Evolutionary conservation across 2,888 invertebrate genomes (phyloP).

Genomic region (Rambutsinella grinnellia): DNA sequence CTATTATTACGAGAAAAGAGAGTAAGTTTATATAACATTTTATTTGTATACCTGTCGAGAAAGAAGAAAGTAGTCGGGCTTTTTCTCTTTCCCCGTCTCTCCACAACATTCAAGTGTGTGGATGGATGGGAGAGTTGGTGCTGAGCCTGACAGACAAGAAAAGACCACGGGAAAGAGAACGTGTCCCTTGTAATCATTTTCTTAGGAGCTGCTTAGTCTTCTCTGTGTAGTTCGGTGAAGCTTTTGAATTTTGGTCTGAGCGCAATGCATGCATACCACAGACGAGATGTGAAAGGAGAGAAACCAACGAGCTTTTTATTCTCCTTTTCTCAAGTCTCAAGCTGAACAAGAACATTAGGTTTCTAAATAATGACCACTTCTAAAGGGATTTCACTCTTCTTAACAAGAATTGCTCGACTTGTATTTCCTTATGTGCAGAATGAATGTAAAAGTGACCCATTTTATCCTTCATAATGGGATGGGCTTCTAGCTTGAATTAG

Average conservation of each 20-base stretch:
- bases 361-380: conserved; percentile 44
- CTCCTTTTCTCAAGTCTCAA: conserved; percentile 3
- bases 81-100: not conserved
- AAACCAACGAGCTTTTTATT: conserved; percentile 6
- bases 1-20: too few relatives aligned
- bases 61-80: not conserved
- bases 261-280: too few relatives aligned
- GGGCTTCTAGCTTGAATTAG: not conserved
- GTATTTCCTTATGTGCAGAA: conserved; percentile 8
- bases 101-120: not conserved
- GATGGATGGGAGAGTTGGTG: conserved; percentile 1
- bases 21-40: too few relatives aligned
- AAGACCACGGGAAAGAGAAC: conserved; percentile 11
- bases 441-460: conserved; percentile 24
- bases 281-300: too few relatives aligned
- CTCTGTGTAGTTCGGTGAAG: too few relatives aligned
- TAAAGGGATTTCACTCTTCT: conserved; percentile 28
- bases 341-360: conserved; percentile 36
- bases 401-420: too few relatives aligned
- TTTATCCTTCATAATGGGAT: not conserved
- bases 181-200: not conserved
- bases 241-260: too few relatives aligned
- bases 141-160: conserved; percentile 37
- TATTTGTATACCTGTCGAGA: conserved; percentile 8
- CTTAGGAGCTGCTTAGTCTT: too few relatives aligned